Evolutionary conservation across 1,140 invertebrate genomes (phyloP).

Genomic region (Meloidogyne chitwoodi): DNA sequence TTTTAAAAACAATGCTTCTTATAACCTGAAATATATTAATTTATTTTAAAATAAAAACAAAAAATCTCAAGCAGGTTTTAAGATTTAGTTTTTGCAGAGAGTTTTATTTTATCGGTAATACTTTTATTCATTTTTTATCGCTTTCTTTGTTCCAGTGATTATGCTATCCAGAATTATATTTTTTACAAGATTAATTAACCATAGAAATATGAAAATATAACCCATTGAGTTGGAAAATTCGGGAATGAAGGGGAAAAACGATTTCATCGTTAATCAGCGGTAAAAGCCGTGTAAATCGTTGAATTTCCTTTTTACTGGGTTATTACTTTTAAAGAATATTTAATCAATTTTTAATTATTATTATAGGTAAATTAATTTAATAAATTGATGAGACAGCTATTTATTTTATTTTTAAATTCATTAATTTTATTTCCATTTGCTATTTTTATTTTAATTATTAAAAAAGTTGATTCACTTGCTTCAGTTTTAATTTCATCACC

Average conservation of each 20-base stretch:
- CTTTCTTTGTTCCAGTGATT: background rate
- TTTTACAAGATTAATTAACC: background rate
- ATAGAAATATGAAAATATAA: background rate
- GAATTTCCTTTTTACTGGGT: background rate
- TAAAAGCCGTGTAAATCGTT: background rate
- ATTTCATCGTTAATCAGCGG: background rate
- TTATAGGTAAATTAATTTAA: background rate
- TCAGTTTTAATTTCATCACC: conserved; percentile 55
- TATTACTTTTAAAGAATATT: background rate
- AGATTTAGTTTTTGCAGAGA: background rate
- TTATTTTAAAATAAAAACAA: too few species aligned
- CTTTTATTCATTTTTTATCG: background rate
- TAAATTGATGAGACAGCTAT: background rate
- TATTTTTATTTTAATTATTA: background rate
- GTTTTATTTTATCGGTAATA: background rate
- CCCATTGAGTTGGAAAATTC: background rate
- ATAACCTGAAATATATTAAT: background rate
- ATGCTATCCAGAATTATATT: background rate
- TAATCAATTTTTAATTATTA: background rate
- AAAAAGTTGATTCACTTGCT: conserved; percentile 12
- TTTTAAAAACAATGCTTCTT: background rate
- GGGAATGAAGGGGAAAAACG: background rate
- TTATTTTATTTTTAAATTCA: background rate
- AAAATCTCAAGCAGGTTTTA: background rate
- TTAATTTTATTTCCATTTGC: too few species aligned